Percentiles rank a stretch among this genome's conserved stretches.
phyloP scores from a whole-genome alignment of 37 sponge, comb jelly and placozoan species.

The Haliclona indistincta region DNA sequence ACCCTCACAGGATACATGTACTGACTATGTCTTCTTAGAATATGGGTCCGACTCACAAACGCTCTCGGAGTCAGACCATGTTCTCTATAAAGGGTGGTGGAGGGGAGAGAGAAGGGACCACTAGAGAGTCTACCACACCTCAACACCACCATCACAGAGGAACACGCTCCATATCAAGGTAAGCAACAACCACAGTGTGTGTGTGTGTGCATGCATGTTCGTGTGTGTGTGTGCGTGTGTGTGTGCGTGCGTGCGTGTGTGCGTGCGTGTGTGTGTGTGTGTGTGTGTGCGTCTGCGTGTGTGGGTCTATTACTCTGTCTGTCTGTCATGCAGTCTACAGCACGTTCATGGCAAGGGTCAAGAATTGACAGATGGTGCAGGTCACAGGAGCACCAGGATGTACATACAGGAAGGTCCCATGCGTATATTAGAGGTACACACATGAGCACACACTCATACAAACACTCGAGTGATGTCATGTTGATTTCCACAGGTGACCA shows the following conservation, averaged over 20 bases:
- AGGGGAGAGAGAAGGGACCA: no score
- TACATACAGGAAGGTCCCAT: conserved; percentile 67
- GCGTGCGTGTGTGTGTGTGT: not conserved
- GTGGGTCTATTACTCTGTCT: no score
- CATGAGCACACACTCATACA: not conserved
- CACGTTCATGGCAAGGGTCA: not conserved
- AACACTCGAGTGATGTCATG: not conserved
- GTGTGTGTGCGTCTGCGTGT: not conserved
- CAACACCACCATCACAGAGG: no score
- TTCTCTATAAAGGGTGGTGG: no score
- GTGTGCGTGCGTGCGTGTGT: conserved; percentile 1
- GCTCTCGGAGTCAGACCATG: no score
- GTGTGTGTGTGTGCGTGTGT: not conserved
- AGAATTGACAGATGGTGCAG: not conserved
- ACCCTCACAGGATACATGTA: no score
- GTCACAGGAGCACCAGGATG: conserved; percentile 7
- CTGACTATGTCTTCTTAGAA: no score
- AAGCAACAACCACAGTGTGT: no score
- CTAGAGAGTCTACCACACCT: no score
- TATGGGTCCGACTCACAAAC: no score
- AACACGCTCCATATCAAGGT: no score
- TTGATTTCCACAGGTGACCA: not conserved
- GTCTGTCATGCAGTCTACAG: conserved; percentile 2
- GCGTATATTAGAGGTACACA: conserved; percentile 20
- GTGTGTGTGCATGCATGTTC: no score